A percentile compares a stretch with the other conserved stretches of the same genome.
Evolutionary conservation across 1,140 invertebrate genomes (phyloP).

Genomic region (Drosophila setifemur): DNA sequence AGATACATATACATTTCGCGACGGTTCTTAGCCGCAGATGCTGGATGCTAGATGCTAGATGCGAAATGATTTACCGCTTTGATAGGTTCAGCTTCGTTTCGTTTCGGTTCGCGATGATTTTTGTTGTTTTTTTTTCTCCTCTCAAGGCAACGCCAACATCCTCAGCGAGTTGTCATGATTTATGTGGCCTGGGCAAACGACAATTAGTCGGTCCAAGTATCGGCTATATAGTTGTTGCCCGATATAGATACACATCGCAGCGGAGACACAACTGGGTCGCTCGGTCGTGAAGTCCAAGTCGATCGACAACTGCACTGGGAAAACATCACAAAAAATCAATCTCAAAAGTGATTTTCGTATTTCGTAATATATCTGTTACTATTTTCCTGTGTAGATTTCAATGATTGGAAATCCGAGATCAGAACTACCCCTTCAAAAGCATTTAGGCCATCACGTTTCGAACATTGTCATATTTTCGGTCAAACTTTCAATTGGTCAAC

Average conservation of each 20-base stretch:
- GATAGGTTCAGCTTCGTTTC: constrained; percentile 32
- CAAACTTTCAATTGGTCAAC: constrained; percentile 45
- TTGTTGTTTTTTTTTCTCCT: no score
- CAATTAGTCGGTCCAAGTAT: constrained; percentile 68
- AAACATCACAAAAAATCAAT: neutral
- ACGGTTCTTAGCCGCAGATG: constrained; percentile 60
- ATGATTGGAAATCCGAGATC: constrained; percentile 21
- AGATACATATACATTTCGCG: constrained; percentile 44
- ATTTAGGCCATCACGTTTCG: constrained; percentile 71
- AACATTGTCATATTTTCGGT: constrained; percentile 22
- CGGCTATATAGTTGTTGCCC: constrained; percentile 52
- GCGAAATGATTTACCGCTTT: constrained; percentile 70
- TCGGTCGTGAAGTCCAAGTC: constrained; percentile 25
- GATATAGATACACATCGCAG: constrained; percentile 61
- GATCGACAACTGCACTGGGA: constrained; percentile 35
- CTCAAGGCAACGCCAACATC: constrained; percentile 65
- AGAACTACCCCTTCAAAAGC: constrained; percentile 21
- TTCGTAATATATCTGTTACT: neutral
- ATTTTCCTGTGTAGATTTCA: neutral
- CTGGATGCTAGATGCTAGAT: constrained; percentile 62
- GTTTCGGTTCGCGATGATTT: no score
- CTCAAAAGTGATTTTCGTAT: neutral
- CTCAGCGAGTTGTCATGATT: constrained; percentile 72
- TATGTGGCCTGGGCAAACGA: constrained; percentile 59
- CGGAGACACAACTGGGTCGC: constrained; percentile 67